Evolutionary conservation across 2,888 invertebrate species (phyloP), one percentile per base, ranked within the genome.

Genomic region (Macaria notata): DNA sequence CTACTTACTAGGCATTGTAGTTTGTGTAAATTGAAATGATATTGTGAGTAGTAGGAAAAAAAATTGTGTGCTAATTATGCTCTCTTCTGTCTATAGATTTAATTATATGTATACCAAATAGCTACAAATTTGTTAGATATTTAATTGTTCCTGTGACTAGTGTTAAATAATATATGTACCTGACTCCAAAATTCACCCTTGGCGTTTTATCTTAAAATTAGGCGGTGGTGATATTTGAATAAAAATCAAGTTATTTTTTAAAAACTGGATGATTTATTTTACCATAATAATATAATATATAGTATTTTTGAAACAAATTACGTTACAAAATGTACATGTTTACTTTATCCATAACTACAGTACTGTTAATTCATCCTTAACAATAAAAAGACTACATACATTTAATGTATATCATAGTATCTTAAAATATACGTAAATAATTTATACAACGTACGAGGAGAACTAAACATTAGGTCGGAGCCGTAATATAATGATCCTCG

Each of bases 251-350:
- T 88, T 79, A 78, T 90, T 90, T 92, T 92, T 92, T 92, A 92
- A 92, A 93, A 93, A 93, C 93, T 92, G 92, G 92, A 93, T 93
- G 92, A 93, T 93, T 92, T 92, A 92, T 93, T 90, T 93, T 93
- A 93, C 93, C 93, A 93, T 94, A 93, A 93, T 94, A 93, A 90
- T 91, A 93, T 93, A 93, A 89, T 91, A 93, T 94, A 93, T 94
- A 93, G 59, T 59, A 55, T 59, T 94, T 93, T 84, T 85, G 85
- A 93, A 93, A 94, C 94, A 94, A 94, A 94, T 93, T 94, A 94
- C 94, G 93, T 93, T 94, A 94, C 94, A 94, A 94, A 94, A 94
- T 94, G 92, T 94, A 94, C 94, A 94, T 92, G 92, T 93, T 84
- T 92, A 92, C 92, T 88, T 88, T 86, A 85, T 83, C 75, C 73